Percentiles rank a stretch among this genome's conserved stretches.
These are phyloP conservation scores for Tribolium castaneum DNA, from an alignment of 1,140 invertebrate species.

Conservation along the genomic window DNA sequence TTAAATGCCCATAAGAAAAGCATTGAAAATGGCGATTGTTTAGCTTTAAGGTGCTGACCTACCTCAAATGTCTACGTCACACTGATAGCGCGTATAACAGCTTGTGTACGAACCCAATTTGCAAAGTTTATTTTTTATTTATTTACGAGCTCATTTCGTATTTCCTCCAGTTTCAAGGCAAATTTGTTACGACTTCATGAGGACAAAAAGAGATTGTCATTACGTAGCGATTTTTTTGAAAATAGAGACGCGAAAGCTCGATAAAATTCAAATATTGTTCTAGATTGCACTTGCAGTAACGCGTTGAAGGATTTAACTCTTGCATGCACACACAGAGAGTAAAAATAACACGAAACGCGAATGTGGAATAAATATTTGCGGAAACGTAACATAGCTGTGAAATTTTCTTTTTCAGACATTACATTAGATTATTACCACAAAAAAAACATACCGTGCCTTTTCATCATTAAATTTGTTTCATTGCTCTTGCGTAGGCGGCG, in stretches of 20 bases:
- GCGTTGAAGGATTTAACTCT: not conserved
- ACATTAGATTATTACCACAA: not conserved
- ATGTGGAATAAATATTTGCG: not conserved
- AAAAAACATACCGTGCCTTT: not conserved
- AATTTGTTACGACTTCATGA: not conserved
- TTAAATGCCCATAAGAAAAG: too few species aligned
- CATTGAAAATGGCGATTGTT: too few species aligned
- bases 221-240: not conserved
- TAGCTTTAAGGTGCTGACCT: too few species aligned
- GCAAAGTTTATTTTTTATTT: not conserved
- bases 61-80: too few species aligned
- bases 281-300: not conserved
- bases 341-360: not conserved
- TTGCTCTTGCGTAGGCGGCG: not conserved
- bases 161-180: not conserved
- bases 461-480: not conserved
- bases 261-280: conserved; percentile 17
- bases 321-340: not conserved
- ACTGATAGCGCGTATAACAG: too few species aligned
- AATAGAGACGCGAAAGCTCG: not conserved
- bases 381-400: not conserved
- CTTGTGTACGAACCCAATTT: not conserved
- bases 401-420: not conserved
- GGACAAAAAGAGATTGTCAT: not conserved
- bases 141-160: not conserved